phyloP scores from a whole-genome alignment of 2,888 invertebrate species.

The Pollenia amentaria region DNA sequence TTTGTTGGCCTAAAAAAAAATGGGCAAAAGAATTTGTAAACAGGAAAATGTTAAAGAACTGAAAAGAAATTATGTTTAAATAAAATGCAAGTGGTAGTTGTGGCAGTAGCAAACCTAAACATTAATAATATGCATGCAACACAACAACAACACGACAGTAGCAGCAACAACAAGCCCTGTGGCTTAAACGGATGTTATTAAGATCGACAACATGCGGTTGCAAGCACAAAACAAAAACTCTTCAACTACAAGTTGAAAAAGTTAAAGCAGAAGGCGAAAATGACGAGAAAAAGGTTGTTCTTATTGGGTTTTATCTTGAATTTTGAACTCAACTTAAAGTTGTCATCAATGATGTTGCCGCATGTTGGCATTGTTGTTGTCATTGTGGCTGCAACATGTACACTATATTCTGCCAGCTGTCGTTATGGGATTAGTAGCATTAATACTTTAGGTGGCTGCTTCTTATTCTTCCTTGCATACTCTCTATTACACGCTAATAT shows the following conservation, averaged over 20 bases:
- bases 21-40: not conserved
- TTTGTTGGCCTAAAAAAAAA: constrained; percentile 27
- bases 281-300: not conserved
- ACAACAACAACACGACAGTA: not conserved
- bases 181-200: constrained; percentile 75
- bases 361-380: constrained; percentile 51
- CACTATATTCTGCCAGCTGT: constrained; percentile 59
- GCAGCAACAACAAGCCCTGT: constrained; percentile 54
- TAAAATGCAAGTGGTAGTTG: constrained; percentile 41
- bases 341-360: constrained; percentile 63
- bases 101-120: constrained; percentile 50
- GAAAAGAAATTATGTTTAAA: not conserved
- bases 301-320: constrained; percentile 34
- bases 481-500: not conserved
- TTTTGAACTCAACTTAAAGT: constrained; percentile 57
- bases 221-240: not conserved
- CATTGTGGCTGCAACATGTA: constrained; percentile 56
- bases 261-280: not conserved
- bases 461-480: not conserved
- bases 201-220: constrained; percentile 73
- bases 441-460: constrained; percentile 44
- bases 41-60: not conserved
- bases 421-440: constrained; percentile 65
- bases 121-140: constrained; percentile 29
- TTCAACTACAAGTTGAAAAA: constrained; percentile 27